Percentiles rank a stretch among this genome's conserved stretches.
Conservation (phyloP, 2,797 vertebrate species). For the Phrynocephalus forsythii region DNA sequence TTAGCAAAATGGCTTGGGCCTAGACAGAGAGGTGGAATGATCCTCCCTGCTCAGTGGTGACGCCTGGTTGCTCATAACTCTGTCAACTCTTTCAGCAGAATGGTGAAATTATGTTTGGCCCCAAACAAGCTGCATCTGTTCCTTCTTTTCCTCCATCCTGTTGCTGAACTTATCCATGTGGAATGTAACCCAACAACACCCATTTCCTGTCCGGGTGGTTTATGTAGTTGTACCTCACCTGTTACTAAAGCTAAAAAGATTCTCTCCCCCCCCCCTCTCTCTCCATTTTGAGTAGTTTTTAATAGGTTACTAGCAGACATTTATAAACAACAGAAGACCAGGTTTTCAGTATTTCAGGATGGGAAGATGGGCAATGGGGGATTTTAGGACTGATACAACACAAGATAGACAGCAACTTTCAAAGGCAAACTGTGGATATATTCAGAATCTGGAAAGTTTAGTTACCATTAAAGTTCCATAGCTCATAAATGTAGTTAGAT, state of each 20-base stretch:
- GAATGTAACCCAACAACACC: constrained; percentile 65
- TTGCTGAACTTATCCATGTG: constrained; percentile 67
- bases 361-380: neutral
- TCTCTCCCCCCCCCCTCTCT: neutral
- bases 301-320: constrained; percentile 53
- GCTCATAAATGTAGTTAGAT: neutral
- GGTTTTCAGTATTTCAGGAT: neutral
- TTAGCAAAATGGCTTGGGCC: constrained; percentile 63
- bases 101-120: constrained; percentile 77
- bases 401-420: neutral
- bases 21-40: constrained; percentile 70
- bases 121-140: constrained; percentile 62
- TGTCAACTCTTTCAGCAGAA: constrained; percentile 71
- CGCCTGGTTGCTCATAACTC: constrained; percentile 71
- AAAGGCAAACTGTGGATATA: neutral
- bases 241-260: constrained; percentile 51
- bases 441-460: neutral
- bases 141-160: constrained; percentile 23
- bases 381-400: neutral
- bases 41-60: constrained; percentile 60
- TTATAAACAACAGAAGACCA: constrained; percentile 32
- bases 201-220: constrained; percentile 68
- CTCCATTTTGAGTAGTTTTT: neutral
- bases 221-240: constrained; percentile 66
- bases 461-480: neutral